Evolutionary conservation across 2,888 invertebrate genomes (phyloP).

Genomic region (Taphrorychus bicolor): DNA sequence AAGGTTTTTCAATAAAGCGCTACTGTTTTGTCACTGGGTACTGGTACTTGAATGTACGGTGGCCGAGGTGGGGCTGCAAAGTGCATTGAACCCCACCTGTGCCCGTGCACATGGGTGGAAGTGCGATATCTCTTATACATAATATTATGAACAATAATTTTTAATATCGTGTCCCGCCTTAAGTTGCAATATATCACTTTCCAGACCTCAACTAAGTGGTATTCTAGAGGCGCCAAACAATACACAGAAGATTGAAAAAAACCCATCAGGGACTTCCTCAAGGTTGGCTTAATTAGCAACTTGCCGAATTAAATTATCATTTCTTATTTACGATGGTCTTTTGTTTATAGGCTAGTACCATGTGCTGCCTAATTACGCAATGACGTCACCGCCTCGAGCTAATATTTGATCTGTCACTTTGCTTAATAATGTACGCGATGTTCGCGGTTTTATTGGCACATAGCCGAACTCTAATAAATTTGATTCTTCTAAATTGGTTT

Average conservation of each 20-base stretch:
- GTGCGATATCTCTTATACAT: conserved; percentile 25
- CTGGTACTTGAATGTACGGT: conserved; percentile 35
- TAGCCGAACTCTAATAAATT: background rate
- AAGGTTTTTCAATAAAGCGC: conserved; percentile 39
- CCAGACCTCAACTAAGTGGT: too few relatives aligned
- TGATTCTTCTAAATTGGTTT: background rate
- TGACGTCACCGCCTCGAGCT: conserved; percentile 6
- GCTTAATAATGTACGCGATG: background rate
- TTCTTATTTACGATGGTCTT: conserved; percentile 24
- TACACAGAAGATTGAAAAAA: conserved; percentile 3
- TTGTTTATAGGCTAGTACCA: conserved; percentile 12
- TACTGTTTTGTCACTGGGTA: conserved; percentile 38
- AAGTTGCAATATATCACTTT: too few relatives aligned
- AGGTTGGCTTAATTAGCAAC: conserved; percentile 25
- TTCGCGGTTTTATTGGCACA: background rate
- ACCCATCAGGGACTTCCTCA: conserved; percentile 27
- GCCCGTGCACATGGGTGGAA: conserved; percentile 10
- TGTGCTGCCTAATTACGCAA: conserved; percentile 6
- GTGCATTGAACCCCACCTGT: conserved; percentile 36
- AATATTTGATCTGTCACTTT: background rate
- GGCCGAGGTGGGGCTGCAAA: conserved; percentile 31
- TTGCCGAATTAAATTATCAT: conserved; percentile 21
- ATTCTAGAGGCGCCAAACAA: background rate
- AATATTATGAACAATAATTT: too few relatives aligned
- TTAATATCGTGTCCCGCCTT: too few relatives aligned